Conservation (phyloP, 1,140 invertebrate species). For the Cyclina sinensis region DNA sequence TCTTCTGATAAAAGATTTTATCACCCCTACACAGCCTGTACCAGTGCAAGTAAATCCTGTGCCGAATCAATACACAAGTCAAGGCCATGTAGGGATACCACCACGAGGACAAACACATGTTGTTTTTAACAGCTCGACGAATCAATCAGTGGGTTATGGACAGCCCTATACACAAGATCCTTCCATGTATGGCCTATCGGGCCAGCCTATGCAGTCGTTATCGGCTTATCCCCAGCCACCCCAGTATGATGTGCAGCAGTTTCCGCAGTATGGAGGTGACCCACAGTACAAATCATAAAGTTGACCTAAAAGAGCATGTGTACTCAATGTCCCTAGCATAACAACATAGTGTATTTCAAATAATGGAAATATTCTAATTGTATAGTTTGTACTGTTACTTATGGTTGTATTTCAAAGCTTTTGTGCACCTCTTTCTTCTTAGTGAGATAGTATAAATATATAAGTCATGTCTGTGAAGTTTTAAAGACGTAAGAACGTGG, state of each 20-base stretch:
- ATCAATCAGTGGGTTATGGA: not conserved
- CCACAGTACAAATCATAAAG: not conserved
- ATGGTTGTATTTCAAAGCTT: too few species aligned
- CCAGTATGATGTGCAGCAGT: not conserved
- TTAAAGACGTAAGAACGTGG: too few species aligned
- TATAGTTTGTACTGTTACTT: too few species aligned
- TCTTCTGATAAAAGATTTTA: not conserved
- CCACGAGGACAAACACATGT: not conserved
- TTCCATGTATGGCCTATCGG: not conserved
- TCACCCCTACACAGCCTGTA: not conserved
- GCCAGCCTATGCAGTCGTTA: not conserved
- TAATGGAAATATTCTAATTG: too few species aligned
- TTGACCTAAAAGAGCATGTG: too few species aligned
- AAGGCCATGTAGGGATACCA: not conserved
- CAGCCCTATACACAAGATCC: not conserved
- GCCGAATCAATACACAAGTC: not conserved
- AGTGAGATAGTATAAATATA: too few species aligned
- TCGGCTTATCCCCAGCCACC: not conserved
- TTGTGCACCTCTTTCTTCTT: too few species aligned
- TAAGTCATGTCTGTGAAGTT: too few species aligned
- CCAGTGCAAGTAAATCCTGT: not conserved
- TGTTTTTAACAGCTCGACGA: not conserved
- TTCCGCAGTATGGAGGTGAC: not conserved
- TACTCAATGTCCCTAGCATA: too few species aligned
- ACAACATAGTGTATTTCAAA: too few species aligned